Conservation (phyloP, 2,113 vertebrate genomes). For the Spheniscus mendiculus region DNA sequence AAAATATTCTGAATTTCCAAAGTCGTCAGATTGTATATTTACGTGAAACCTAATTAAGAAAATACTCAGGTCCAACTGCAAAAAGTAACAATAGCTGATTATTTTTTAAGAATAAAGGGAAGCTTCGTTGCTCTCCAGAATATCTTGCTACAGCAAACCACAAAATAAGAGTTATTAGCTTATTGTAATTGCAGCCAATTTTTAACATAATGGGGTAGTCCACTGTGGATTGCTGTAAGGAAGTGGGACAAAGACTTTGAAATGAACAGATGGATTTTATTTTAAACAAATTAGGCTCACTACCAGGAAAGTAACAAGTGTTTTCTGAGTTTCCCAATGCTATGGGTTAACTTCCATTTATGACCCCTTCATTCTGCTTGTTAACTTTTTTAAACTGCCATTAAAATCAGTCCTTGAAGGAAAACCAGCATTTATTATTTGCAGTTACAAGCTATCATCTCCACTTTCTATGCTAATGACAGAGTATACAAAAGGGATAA, state of each 20-base stretch:
- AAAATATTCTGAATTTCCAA: slow-evolving; percentile 17
- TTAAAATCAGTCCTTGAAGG: slow-evolving; percentile 19
- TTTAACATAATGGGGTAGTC: slow-evolving; percentile 71
- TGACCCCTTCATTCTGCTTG: slow-evolving; percentile 36
- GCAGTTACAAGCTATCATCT: slow-evolving; percentile 2
- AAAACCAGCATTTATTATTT: slow-evolving; percentile 18
- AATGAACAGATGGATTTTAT: slow-evolving; percentile 76
- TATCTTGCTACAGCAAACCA: slow-evolving; percentile 67
- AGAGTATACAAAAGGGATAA: not conserved
- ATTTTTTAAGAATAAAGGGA: slow-evolving; percentile 25
- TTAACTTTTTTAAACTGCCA: slow-evolving; percentile 31
- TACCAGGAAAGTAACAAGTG: slow-evolving; percentile 66
- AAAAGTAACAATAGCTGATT: not conserved
- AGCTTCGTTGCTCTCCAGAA: slow-evolving; percentile 47
- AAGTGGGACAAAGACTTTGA: slow-evolving; percentile 74
- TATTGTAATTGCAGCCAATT: slow-evolving; percentile 70
- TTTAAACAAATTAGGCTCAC: slow-evolving; percentile 74
- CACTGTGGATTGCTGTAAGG: slow-evolving; percentile 65
- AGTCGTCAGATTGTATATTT: not conserved
- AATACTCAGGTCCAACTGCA: not conserved
- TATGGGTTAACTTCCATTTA: slow-evolving; percentile 51
- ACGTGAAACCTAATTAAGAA: slow-evolving; percentile 19
- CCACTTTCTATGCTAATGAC: slow-evolving; percentile 8
- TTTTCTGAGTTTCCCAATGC: slow-evolving; percentile 62
- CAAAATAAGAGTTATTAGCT: slow-evolving; percentile 70